phyloP scores from a whole-genome alignment of 2,888 invertebrate species.

The Dolomedes plantarius region DNA sequence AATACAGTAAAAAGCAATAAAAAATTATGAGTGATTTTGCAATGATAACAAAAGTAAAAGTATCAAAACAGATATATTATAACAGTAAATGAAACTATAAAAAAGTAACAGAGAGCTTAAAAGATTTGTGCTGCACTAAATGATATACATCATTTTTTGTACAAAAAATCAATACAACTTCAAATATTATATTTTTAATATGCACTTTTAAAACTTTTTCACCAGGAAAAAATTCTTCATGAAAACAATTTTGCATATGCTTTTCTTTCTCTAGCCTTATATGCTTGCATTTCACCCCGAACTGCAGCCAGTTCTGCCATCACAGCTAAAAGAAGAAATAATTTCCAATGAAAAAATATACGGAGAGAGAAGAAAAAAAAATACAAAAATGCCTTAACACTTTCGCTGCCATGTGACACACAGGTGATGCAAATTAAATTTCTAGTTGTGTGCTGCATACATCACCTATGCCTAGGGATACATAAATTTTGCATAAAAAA shows the following conservation, averaged over 20 bases:
- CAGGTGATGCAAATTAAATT: no score
- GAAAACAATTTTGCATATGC: constrained; percentile 73
- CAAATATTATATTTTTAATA: not conserved
- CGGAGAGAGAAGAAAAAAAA: no score
- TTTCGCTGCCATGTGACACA: no score
- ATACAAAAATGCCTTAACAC: no score
- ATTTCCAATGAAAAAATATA: not conserved
- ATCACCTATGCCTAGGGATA: no score
- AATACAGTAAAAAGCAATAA: not conserved
- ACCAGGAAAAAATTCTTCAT: not conserved
- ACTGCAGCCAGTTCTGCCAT: constrained; percentile 73
- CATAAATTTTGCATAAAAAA: no score
- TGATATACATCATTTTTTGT: not conserved
- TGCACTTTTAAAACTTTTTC: not conserved
- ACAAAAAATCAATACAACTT: not conserved
- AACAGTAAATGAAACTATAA: not conserved
- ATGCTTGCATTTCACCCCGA: constrained; percentile 73
- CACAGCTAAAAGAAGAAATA: constrained; percentile 61
- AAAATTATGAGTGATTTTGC: not conserved
- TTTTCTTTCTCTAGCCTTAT: constrained; percentile 72
- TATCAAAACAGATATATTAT: not conserved
- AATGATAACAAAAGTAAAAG: not conserved
- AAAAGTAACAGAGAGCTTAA: not conserved
- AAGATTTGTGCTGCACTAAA: not conserved
- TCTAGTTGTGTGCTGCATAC: no score